Evolutionary conservation across 35 echinoderm and acorn worm genomes (phyloP).

Genomic region (Nesometra sesokonis): DNA sequence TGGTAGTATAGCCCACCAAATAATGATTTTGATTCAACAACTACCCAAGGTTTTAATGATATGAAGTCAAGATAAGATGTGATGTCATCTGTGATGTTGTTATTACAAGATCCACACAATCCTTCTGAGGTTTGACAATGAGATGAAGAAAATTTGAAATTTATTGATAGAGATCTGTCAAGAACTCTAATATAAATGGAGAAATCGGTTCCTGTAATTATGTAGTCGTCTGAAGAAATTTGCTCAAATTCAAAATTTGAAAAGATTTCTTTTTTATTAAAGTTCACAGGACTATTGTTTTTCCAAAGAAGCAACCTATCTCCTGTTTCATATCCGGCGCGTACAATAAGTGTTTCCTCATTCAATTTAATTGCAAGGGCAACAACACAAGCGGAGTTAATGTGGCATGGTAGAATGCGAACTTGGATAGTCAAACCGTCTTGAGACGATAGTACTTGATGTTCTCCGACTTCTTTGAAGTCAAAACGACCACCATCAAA

Average conservation of each 20-base stretch:
- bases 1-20: conserved; percentile 41
- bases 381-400: conserved; percentile 48
- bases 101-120: conserved; percentile 80
- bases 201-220: not conserved
- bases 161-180: conserved; percentile 41
- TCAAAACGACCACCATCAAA: conserved; percentile 73
- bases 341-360: conserved; percentile 24
- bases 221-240: conserved; percentile 10
- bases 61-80: not conserved
- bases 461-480: conserved; percentile 85
- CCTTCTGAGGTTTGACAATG: conserved; percentile 24
- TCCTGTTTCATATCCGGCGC: conserved; percentile 48
- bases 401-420: conserved; percentile 63
- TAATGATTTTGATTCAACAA: not conserved
- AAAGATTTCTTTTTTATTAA: not conserved
- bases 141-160: conserved; percentile 5
- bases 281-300: conserved; percentile 12
- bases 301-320: conserved; percentile 42
- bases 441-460: conserved; percentile 3
- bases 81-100: conserved; percentile 54
- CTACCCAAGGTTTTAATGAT: not conserved
- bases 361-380: conserved; percentile 26
- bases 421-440: conserved; percentile 33
- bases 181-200: conserved; percentile 8
- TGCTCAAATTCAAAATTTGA: conserved; percentile 18